These are phyloP conservation scores for Batillaria attramentaria DNA, from an alignment of 1,140 invertebrate species.

Conservation along the genomic window DNA sequence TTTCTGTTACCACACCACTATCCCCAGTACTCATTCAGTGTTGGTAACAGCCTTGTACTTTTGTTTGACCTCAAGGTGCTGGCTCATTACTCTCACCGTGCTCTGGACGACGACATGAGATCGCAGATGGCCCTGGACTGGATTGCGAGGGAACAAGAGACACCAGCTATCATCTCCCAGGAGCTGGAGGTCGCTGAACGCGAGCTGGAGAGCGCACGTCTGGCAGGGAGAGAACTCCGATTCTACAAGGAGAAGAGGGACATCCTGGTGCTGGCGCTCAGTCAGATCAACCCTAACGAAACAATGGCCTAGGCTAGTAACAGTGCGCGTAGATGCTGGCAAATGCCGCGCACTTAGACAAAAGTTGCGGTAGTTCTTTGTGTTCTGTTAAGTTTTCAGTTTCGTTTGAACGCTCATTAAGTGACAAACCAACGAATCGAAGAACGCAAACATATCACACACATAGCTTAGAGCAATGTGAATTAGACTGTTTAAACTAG, in stretches of 20 bases:
- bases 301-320: constrained; percentile 56
- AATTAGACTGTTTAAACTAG: no score
- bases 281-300: constrained; percentile 69
- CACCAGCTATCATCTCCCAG: constrained; percentile 82
- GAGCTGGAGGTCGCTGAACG: constrained; percentile 88
- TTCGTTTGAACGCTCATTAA: no score
- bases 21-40: no score
- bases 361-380: no score
- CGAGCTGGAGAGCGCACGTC: constrained; percentile 89
- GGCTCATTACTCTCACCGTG: constrained; percentile 67
- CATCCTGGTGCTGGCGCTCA: constrained; percentile 86
- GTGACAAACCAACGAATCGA: no score
- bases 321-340: background rate
- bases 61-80: no score
- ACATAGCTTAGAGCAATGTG: no score
- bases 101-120: constrained; percentile 93
- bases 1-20: no score
- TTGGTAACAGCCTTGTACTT: no score
- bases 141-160: constrained; percentile 91
- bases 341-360: no score
- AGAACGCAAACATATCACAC: no score
- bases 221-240: constrained; percentile 90
- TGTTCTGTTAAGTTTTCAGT: no score
- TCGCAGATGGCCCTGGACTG: constrained; percentile 96
- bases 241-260: constrained; percentile 97